Conservation (phyloP, 2,888 invertebrate genomes). For the Yponomeuta plumbellus region DNA sequence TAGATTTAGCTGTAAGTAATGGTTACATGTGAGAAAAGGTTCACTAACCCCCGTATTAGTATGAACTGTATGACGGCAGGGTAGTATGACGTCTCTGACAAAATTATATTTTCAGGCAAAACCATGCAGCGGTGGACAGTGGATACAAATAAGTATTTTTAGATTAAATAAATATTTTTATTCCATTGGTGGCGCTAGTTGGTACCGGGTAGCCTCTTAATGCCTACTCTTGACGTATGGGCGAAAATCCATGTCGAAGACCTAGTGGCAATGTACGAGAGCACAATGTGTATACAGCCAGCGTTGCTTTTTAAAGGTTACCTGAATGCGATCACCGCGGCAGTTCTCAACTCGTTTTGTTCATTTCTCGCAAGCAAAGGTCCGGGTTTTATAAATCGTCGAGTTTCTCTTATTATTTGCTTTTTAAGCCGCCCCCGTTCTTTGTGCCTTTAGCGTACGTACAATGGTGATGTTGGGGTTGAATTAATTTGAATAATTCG, state of each 20-base stretch:
- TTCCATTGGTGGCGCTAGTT: too few species aligned
- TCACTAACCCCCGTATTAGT: too few species aligned
- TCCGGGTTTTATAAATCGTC: slow-evolving; percentile 6
- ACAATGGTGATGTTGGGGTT: neutral
- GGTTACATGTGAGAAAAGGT: too few species aligned
- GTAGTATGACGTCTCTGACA: too few species aligned
- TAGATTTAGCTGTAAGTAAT: too few species aligned
- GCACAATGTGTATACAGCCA: slow-evolving; percentile 36
- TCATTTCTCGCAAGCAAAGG: neutral
- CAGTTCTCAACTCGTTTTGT: slow-evolving; percentile 4
- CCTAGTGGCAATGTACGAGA: slow-evolving; percentile 11
- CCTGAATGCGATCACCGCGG: slow-evolving; percentile 26
- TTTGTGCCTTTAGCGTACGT: neutral
- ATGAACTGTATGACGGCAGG: too few species aligned
- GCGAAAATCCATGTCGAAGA: neutral
- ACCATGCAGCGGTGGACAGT: too few species aligned
- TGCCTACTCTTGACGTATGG: neutral
- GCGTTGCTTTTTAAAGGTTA: slow-evolving; percentile 52
- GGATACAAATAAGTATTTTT: too few species aligned
- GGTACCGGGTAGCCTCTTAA: neutral
- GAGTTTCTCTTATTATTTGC: neutral
- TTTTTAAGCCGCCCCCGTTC: neutral
- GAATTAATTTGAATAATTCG: slow-evolving; percentile 3
- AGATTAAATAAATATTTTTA: too few species aligned
- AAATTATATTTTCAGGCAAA: too few species aligned